Conservation (phyloP, 2,797 vertebrate genomes). For the Phrynocephalus forsythii region DNA sequence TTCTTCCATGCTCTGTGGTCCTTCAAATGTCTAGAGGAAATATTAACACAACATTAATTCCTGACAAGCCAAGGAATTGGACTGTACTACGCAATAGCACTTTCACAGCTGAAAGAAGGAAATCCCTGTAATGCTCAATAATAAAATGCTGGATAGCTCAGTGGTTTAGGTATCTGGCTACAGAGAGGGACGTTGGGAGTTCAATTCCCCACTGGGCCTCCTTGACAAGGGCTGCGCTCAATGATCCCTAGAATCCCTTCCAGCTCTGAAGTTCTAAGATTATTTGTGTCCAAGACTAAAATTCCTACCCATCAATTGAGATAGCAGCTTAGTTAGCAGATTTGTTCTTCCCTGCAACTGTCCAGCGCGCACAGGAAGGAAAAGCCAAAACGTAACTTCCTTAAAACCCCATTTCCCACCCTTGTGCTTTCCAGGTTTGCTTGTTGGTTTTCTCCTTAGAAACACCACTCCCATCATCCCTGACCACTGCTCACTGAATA, state of each 20-base stretch:
- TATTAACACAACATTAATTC: neutral
- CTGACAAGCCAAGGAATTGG: neutral
- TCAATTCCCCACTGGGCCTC: too few relatives aligned
- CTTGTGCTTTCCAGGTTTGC: neutral
- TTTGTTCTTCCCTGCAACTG: neutral
- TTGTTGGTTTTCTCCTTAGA: neutral
- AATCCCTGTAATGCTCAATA: neutral
- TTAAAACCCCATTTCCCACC: neutral
- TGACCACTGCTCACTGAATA: neutral
- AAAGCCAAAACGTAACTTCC: neutral
- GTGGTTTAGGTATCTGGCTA: too few relatives aligned
- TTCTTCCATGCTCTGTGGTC: conserved; percentile 85
- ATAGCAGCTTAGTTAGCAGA: neutral
- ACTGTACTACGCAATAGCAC: neutral
- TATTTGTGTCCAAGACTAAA: neutral
- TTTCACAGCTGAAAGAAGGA: neutral
- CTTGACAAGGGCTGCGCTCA: too few relatives aligned
- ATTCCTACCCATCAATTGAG: neutral
- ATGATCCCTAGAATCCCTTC: too few relatives aligned
- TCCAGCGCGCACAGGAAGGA: neutral
- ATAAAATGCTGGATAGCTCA: neutral
- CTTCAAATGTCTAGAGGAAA: conserved; percentile 64
- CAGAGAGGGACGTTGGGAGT: too few relatives aligned
- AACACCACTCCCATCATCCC: too few relatives aligned
- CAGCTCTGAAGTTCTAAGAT: too few relatives aligned